These are phyloP conservation scores for Pollicipes pollicipes DNA, from an alignment of 1,140 invertebrate genomes.

Conservation along the genomic window DNA sequence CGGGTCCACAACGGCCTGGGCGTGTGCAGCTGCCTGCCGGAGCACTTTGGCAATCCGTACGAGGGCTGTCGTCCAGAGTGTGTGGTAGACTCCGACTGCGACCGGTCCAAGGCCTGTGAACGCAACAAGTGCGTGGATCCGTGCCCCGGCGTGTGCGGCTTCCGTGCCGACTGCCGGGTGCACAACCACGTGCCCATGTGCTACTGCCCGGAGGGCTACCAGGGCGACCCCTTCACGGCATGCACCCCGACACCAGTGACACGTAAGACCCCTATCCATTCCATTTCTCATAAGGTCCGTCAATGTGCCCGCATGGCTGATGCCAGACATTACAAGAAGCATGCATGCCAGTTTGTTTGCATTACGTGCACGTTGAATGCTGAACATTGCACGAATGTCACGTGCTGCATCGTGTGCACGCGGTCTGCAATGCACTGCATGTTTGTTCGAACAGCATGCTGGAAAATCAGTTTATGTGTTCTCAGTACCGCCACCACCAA, in stretches of 20 bases:
- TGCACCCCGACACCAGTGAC: slow-evolving; percentile 14
- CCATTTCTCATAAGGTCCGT: too few relatives aligned
- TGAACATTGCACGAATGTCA: background rate
- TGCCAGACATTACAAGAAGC: background rate
- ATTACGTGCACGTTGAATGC: slow-evolving; percentile 8
- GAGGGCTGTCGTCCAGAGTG: slow-evolving; percentile 43
- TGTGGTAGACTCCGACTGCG: slow-evolving; percentile 55
- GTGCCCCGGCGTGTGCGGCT: slow-evolving; percentile 21
- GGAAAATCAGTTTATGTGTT: background rate
- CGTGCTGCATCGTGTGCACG: background rate
- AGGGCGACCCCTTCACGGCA: slow-evolving; percentile 22
- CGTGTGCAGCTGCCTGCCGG: slow-evolving; percentile 48
- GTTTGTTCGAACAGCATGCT: background rate
- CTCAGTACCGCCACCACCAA: background rate
- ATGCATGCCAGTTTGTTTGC: background rate
- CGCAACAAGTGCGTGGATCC: slow-evolving; percentile 30
- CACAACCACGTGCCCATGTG: slow-evolving; percentile 20
- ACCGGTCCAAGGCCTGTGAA: slow-evolving; percentile 32
- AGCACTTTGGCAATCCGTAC: slow-evolving; percentile 60
- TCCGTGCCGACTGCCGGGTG: slow-evolving; percentile 18
- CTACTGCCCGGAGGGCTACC: slow-evolving; percentile 17
- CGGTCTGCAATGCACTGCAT: background rate
- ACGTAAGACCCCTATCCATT: slow-evolving; percentile 9
- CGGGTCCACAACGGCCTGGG: slow-evolving; percentile 24
- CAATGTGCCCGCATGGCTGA: background rate